A percentile compares a stretch with the other conserved stretches of the same genome.
These are phyloP conservation scores for Labeo calbasu DNA, from an alignment of 2,797 vertebrate species.

Conservation along the genomic window DNA sequence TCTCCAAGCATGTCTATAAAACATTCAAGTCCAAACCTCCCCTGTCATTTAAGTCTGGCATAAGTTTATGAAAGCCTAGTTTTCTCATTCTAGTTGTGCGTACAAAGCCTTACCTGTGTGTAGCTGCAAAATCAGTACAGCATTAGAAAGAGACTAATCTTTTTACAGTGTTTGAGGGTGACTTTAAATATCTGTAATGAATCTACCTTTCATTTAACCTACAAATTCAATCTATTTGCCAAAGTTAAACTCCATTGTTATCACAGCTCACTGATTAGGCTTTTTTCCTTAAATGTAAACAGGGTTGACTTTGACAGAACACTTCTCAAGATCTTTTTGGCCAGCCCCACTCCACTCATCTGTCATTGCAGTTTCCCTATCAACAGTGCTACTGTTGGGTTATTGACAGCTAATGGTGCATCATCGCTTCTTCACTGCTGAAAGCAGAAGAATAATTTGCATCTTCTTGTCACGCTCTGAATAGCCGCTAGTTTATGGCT, in stretches of 20 bases:
- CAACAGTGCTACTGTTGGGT: background rate
- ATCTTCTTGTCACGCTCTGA: conserved; percentile 81
- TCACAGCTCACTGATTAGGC: conserved; percentile 10
- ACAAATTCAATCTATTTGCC: conserved; percentile 32
- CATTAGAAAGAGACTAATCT: conserved; percentile 31
- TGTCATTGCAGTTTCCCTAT: background rate
- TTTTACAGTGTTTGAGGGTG: conserved; percentile 37
- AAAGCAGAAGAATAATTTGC: conserved; percentile 76
- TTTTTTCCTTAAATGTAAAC: background rate
- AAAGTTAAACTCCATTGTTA: background rate
- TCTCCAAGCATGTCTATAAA: conserved; percentile 67
- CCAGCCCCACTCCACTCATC: background rate
- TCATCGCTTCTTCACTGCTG: conserved; percentile 65
- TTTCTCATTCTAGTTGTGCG: conserved; percentile 11
- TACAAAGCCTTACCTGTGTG: conserved; percentile 24
- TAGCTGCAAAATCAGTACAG: conserved; percentile 27
- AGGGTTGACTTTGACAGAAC: background rate
- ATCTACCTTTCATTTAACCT: conserved; percentile 34
- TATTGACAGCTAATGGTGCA: conserved; percentile 65
- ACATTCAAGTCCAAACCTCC: conserved; percentile 10
- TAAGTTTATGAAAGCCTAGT: conserved; percentile 62
- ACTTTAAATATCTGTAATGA: conserved; percentile 45
- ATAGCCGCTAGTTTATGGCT: conserved; percentile 81
- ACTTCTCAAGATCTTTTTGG: background rate
- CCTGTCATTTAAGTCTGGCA: conserved; percentile 22